phyloP scores from a whole-genome alignment of 1,140 invertebrate species.

The Drosophila azteca region DNA sequence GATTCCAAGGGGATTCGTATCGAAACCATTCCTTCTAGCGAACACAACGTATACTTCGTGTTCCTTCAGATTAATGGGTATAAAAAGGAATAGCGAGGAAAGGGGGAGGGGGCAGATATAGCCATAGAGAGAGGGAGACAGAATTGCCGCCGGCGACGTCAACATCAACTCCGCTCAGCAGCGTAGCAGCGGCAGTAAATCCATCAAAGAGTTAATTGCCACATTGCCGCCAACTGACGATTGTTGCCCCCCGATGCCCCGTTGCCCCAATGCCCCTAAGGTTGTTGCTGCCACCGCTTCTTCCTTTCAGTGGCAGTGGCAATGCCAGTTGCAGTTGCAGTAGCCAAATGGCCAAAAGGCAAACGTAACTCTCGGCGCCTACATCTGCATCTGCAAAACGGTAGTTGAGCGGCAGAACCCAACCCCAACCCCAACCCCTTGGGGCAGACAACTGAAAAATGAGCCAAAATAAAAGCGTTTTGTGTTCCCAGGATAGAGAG shows the following conservation, averaged over 20 bases:
- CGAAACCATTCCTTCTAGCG: too few species aligned
- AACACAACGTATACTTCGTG: too few species aligned
- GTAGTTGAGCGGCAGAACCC: conserved; percentile 27
- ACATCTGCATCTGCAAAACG: conserved; percentile 39
- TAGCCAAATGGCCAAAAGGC: conserved; percentile 59
- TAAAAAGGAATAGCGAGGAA: too few species aligned
- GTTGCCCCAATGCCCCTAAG: conserved; percentile 1
- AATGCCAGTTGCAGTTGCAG: conserved; percentile 40
- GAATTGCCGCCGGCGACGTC: conserved; percentile 26
- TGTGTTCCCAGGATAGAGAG: conserved; percentile 4
- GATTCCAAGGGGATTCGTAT: too few species aligned
- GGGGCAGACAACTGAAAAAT: conserved; percentile 50
- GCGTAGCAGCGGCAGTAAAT: conserved; percentile 54
- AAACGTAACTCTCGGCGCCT: conserved; percentile 51
- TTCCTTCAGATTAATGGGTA: too few species aligned
- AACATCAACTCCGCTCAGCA: conserved; percentile 11
- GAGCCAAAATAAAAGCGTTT: conserved; percentile 36
- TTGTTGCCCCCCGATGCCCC: conserved; percentile 6
- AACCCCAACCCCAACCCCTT: conserved; percentile 6
- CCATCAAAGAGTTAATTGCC: conserved; percentile 81
- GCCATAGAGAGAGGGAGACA: neutral
- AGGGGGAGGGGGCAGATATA: neutral
- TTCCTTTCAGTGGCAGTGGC: conserved; percentile 27
- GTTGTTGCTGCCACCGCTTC: conserved; percentile 35
- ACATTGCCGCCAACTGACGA: conserved; percentile 52